A percentile compares a stretch with the other conserved stretches of the same genome.
Conservation (phyloP, 1,140 invertebrate genomes). For the Dryas iulia region DNA sequence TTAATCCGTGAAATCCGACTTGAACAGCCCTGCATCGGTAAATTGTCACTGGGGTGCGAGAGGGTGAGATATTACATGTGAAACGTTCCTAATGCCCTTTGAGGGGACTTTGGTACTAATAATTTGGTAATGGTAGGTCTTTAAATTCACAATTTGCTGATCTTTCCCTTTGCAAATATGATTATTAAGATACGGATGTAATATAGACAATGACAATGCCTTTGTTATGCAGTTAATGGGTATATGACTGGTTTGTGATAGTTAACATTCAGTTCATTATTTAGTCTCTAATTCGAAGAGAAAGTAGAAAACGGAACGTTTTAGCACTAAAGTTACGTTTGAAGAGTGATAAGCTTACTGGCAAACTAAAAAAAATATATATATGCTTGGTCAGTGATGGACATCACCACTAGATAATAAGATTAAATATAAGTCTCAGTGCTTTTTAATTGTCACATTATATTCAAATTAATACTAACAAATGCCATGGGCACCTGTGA, state of each 20-base stretch:
- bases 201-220: not conserved
- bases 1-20: no score
- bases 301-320: no score
- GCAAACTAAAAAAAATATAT: no score
- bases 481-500: no score
- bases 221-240: not conserved
- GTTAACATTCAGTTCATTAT: not conserved
- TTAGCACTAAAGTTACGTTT: no score
- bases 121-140: conserved; percentile 1
- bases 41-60: conserved; percentile 46
- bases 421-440: no score
- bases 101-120: conserved; percentile 15
- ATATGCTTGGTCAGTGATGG: no score
- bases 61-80: conserved; percentile 33
- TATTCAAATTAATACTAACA: no score
- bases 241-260: not conserved
- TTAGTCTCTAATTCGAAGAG: no score
- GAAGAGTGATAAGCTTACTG: no score
- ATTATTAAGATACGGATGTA: not conserved
- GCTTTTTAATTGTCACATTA: no score
- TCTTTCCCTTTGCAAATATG: not conserved
- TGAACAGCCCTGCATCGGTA: conserved; percentile 16
- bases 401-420: no score
- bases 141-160: not conserved
- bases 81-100: conserved; percentile 18